Conservation (phyloP, 2,113 vertebrate genomes). For the Sciurus niger region DNA sequence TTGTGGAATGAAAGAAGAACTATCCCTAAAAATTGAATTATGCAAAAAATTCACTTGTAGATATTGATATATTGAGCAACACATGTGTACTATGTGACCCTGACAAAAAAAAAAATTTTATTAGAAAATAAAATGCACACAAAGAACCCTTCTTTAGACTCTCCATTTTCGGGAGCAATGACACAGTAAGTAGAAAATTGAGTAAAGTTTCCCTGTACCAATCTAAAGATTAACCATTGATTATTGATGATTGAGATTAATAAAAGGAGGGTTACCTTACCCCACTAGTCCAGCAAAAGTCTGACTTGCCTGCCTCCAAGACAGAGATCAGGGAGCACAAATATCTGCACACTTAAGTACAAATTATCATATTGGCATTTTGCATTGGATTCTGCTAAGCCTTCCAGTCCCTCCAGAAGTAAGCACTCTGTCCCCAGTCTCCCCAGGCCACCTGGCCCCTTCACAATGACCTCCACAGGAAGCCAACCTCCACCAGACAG, state of each 20-base stretch:
- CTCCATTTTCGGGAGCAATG: neutral
- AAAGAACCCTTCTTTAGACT: neutral
- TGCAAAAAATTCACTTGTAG: conserved; percentile 61
- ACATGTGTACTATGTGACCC: neutral
- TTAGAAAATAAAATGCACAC: conserved; percentile 60
- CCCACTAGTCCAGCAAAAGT: conserved; percentile 70
- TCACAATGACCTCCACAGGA: conserved; percentile 84
- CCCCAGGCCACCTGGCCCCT: conserved; percentile 84
- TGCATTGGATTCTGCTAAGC: conserved; percentile 78
- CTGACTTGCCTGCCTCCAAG: conserved; percentile 72
- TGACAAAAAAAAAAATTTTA: conserved; percentile 42
- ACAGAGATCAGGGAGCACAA: conserved; percentile 78
- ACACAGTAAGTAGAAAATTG: neutral
- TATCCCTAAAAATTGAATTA: conserved; percentile 60
- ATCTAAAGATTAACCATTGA: conserved; percentile 74
- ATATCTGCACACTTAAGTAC: conserved; percentile 77
- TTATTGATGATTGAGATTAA: neutral
- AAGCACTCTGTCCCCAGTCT: conserved; percentile 85
- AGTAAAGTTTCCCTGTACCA: neutral
- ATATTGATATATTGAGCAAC: conserved; percentile 55
- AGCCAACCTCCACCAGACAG: conserved; percentile 76
- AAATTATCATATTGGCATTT: conserved; percentile 82
- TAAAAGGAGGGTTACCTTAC: conserved; percentile 59
- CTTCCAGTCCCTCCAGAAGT: conserved; percentile 86
- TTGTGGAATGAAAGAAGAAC: neutral